Evolutionary conservation across 2,888 invertebrate genomes (phyloP).

Genomic region (Polyommatus iphigenia): DNA sequence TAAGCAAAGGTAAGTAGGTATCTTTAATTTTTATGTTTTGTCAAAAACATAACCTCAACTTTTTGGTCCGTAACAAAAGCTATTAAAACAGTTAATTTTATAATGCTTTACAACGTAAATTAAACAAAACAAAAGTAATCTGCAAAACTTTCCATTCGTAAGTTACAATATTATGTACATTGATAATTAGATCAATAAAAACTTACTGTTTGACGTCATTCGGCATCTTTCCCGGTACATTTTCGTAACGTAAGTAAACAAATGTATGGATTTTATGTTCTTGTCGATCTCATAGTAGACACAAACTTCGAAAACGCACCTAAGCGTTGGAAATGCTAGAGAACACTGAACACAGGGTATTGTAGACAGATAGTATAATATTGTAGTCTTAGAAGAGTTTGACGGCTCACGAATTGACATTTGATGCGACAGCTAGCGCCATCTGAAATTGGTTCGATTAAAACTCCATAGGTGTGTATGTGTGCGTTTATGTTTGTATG

Average conservation of each 20-base stretch:
- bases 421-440: too few species aligned
- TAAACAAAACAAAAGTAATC: too few species aligned
- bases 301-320: not conserved
- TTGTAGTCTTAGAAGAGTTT: too few species aligned
- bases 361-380: too few species aligned
- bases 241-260: slow-evolving; percentile 35
- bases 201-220: slow-evolving; percentile 64
- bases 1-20: too few species aligned
- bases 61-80: too few species aligned
- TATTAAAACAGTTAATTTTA: not conserved
- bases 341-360: not conserved
- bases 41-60: not conserved
- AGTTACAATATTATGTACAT: too few species aligned
- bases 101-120: not conserved
- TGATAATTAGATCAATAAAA: not conserved
- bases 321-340: not conserved
- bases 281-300: slow-evolving; percentile 31
- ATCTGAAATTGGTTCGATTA: too few species aligned
- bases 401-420: too few species aligned
- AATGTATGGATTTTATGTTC: not conserved
- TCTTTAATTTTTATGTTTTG: not conserved
- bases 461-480: too few species aligned
- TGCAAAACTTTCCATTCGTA: too few species aligned
- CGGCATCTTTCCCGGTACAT: slow-evolving; percentile 64
- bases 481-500: too few species aligned